These are phyloP conservation scores for Odontothrips loti DNA, from an alignment of 2,888 invertebrate species.

Conservation along the genomic window DNA sequence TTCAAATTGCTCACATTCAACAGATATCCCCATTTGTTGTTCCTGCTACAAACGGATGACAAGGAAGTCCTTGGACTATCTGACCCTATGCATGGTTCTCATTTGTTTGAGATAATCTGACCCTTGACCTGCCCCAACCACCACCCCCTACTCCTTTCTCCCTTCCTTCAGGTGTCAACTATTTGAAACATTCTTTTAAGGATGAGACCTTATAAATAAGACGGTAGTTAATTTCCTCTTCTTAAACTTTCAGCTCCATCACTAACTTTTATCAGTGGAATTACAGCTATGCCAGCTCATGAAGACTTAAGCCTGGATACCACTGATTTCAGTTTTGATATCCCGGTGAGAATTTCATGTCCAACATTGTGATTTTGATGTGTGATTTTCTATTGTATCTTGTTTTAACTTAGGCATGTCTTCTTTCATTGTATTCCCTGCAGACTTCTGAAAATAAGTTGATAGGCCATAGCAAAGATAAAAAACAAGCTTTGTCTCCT, in stretches of 20 bases:
- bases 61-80: not conserved
- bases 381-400: not conserved
- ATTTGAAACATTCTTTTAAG: not conserved
- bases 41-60: not conserved
- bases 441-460: not conserved
- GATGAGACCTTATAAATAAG: no score
- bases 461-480: not conserved
- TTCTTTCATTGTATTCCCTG: not conserved
- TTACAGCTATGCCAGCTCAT: not conserved
- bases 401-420: not conserved
- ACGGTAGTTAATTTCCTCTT: no score
- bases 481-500: not conserved
- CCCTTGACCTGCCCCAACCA: not conserved
- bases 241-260: not conserved
- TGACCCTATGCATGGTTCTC: no score
- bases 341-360: not conserved
- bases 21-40: not conserved
- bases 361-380: not conserved
- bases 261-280: constrained; percentile 10
- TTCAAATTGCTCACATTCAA: not conserved
- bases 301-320: not conserved
- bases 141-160: not conserved
- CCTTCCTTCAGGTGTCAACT: not conserved
- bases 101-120: no score
- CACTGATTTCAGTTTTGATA: constrained; percentile 13